These are phyloP conservation scores for Orthonyx spaldingii DNA, from an alignment of 2,113 vertebrate genomes.

Conservation along the genomic window DNA sequence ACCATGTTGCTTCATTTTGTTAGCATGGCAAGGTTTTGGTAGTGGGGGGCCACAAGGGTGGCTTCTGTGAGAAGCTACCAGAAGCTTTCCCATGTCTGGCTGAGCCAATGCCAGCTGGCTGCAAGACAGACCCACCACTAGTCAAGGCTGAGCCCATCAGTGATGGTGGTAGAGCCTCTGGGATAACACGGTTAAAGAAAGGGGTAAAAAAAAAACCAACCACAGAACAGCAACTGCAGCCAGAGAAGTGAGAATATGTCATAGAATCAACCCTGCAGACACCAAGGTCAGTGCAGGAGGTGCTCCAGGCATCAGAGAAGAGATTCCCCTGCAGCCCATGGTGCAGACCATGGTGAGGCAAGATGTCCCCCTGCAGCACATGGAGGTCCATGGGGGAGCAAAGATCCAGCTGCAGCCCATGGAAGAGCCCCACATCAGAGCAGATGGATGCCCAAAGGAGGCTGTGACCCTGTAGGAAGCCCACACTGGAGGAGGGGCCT, in stretches of 20 bases:
- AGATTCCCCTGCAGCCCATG: background rate
- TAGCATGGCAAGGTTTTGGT: background rate
- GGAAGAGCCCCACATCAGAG: background rate
- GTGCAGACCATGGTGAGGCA: background rate
- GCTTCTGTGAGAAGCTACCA: background rate
- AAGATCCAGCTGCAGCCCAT: background rate
- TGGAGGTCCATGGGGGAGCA: background rate
- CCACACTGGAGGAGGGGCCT: background rate
- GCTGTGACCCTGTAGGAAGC: too few species aligned
- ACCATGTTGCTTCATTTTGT: background rate
- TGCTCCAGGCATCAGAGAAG: background rate
- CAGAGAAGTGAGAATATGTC: background rate
- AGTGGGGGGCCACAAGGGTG: background rate
- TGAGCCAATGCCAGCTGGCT: background rate
- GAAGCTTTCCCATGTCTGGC: background rate
- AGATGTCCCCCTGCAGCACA: background rate
- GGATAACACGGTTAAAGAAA: background rate
- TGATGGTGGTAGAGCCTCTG: background rate
- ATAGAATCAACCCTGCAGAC: background rate
- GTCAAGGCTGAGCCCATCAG: background rate
- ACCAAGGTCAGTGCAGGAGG: background rate
- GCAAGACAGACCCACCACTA: accelerated
- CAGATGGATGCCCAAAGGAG: background rate
- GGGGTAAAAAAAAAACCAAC: background rate
- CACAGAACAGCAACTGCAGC: background rate